Base-by-base conservation (phyloP, 92 coral and sea anemone species). In the Paragorgia papillata region DNA sequence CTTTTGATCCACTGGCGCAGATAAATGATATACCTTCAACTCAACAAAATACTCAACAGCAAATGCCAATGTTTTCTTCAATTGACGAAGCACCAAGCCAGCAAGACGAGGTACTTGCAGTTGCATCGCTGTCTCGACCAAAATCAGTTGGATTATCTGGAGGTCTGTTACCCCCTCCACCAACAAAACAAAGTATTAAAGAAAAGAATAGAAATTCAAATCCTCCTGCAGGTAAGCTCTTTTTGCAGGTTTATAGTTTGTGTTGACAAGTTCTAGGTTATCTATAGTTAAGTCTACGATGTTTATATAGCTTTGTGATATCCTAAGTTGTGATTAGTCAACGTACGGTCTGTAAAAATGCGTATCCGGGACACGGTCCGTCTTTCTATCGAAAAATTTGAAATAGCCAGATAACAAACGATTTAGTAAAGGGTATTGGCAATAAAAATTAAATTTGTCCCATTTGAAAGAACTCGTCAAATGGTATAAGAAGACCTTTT, bases 141-240 rank as follows among this genome's bases (percentile, higher is more conserved):
- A 74, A 75, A 30, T 44, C 81, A 6, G 32, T 61, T 18, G 13
- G 82, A 26, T 18, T 61, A n/a, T 44, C 81, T 26, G 82, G 76
- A 6, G 67, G 81, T 19, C 71, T 89, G 0, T 84, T 92, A 6
- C 97, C 97, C n/a, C 97, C 97, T 19, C 97, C 97, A 24, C 97
- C 97, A 12, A 85, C 96, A 24, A 92, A 92, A 67, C 88, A 92
- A 78, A 92, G 96, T 20, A 82, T 92, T 20, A 90, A 92, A 79
- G 97, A 92, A 50, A 89, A 88, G 46, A 87, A 90, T 39, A 76
- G 76, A 41, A 80, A 69, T 53, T 86, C 89, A 54, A 79, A n/a
- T n/a, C n/a, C 69, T 20, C 34, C 57, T 22, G 69, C 62, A 10
- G 90, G 86, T 68, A 48, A 25, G 14, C 22, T 0, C 9, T n/a